Percentiles rank a stretch among this genome's conserved stretches.
Evolutionary conservation across 92 coral and sea anemone genomes (phyloP).

Genomic region (Actinernus sp.): DNA sequence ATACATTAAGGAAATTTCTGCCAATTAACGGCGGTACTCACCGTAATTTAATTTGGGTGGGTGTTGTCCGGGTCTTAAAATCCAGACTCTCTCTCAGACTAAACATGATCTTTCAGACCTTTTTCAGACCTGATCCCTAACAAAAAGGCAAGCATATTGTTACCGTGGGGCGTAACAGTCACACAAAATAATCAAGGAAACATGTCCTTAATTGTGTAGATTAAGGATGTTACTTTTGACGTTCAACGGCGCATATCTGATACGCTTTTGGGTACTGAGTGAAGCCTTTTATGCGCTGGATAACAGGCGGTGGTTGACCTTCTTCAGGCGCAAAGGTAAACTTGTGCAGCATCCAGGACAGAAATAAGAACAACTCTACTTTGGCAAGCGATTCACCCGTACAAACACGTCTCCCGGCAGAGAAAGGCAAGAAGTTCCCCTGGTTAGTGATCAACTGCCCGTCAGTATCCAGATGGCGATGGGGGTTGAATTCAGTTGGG

Average conservation of each 20-base stretch:
- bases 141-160: too few relatives aligned
- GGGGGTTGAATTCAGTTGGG: slow-evolving; percentile 42
- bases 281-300: slow-evolving; percentile 5
- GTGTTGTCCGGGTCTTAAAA: too few relatives aligned
- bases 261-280: slow-evolving; percentile 56
- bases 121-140: too few relatives aligned
- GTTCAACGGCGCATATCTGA: slow-evolving; percentile 57
- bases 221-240: too few relatives aligned
- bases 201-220: too few relatives aligned
- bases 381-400: slow-evolving; percentile 71
- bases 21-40: too few relatives aligned
- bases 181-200: too few relatives aligned
- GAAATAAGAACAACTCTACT: slow-evolving; percentile 62
- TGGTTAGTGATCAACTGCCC: slow-evolving; percentile 41
- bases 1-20: too few relatives aligned
- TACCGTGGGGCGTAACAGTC: too few relatives aligned
- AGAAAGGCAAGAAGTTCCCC: slow-evolving; percentile 69
- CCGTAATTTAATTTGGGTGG: too few relatives aligned
- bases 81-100: too few relatives aligned
- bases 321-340: slow-evolving; percentile 59
- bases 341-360: slow-evolving; percentile 52
- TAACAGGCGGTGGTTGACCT: slow-evolving; percentile 29
- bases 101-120: too few relatives aligned
- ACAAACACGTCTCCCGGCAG: slow-evolving; percentile 81
- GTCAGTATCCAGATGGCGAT: slow-evolving; percentile 56